Evolutionary conservation across 1,140 invertebrate species (phyloP).

Genomic region (Halotydeus destructor): DNA sequence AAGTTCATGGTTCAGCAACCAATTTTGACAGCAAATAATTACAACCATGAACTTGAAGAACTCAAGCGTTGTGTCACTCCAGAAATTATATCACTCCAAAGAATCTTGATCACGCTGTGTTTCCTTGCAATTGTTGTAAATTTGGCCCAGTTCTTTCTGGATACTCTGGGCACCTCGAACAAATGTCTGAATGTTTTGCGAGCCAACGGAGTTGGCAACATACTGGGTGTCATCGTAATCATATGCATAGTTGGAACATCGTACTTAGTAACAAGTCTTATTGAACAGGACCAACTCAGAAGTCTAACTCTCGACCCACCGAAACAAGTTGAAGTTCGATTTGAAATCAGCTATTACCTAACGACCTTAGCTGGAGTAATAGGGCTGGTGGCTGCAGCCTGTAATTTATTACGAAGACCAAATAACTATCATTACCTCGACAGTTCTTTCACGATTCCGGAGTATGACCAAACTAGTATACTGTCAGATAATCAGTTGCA

Average conservation of each 20-base stretch:
- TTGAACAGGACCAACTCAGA: slow-evolving; percentile 14
- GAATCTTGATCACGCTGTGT: slow-evolving; percentile 15
- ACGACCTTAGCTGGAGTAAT: slow-evolving; percentile 15
- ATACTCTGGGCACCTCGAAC: slow-evolving; percentile 13
- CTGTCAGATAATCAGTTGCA: too few relatives aligned
- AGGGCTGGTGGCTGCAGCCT: slow-evolving; percentile 15
- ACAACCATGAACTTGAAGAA: too few relatives aligned
- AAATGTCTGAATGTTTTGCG: slow-evolving; percentile 11
- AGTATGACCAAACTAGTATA: too few relatives aligned
- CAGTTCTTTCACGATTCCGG: too few relatives aligned
- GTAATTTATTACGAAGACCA: slow-evolving; percentile 14
- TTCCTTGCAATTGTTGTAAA: slow-evolving; percentile 15
- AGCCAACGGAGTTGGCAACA: slow-evolving; percentile 14
- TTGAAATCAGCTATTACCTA: slow-evolving; percentile 18
- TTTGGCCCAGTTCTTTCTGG: slow-evolving; percentile 16
- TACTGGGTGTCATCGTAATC: slow-evolving; percentile 14
- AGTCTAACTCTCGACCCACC: too few relatives aligned
- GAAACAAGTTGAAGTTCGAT: slow-evolving; percentile 16
- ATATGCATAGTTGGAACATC: slow-evolving; percentile 16
- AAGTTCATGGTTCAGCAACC: too few relatives aligned
- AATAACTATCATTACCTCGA: too few relatives aligned
- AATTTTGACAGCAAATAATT: too few relatives aligned
- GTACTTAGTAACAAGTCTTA: slow-evolving; percentile 13
- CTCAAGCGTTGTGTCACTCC: slow-evolving; percentile 14
- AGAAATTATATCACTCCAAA: slow-evolving; percentile 13